A percentile compares a stretch with the other conserved stretches of the same genome.
phyloP scores from a whole-genome alignment of 2,888 invertebrate genomes.

The Folsomia candida region DNA sequence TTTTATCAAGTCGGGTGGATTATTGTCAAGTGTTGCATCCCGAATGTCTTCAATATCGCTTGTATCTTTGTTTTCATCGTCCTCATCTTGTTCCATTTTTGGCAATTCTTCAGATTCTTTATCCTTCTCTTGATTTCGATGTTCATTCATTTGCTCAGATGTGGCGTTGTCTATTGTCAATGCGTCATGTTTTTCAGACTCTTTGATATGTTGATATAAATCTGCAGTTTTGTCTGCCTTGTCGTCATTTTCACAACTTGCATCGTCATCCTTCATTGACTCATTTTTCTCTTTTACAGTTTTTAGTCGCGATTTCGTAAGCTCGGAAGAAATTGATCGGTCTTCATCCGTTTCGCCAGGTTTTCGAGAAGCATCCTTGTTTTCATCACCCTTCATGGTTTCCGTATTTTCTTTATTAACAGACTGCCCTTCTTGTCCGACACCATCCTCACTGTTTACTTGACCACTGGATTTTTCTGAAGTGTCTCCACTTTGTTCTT shows the following conservation, averaged over 20 bases:
- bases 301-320: slow-evolving; percentile 56
- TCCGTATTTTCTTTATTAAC: slow-evolving; percentile 35
- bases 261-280: slow-evolving; percentile 54
- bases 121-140: slow-evolving; percentile 61
- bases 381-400: slow-evolving; percentile 22
- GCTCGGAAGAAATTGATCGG: slow-evolving; percentile 35
- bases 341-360: slow-evolving; percentile 49
- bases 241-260: slow-evolving; percentile 52
- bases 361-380: slow-evolving; percentile 36
- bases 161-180: slow-evolving; percentile 62
- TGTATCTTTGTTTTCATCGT: slow-evolving; percentile 54
- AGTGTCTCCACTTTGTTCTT: slow-evolving; percentile 36
- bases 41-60: slow-evolving; percentile 53
- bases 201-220: slow-evolving; percentile 80
- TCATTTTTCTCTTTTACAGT: slow-evolving; percentile 59
- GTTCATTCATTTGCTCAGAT: slow-evolving; percentile 69
- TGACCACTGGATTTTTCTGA: slow-evolving; percentile 53
- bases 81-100: slow-evolving; percentile 53
- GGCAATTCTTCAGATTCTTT: slow-evolving; percentile 52
- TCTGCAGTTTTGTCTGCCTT: slow-evolving; percentile 56
- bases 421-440: slow-evolving; percentile 53
- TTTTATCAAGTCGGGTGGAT: slow-evolving; percentile 36
- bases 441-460: slow-evolving; percentile 53
- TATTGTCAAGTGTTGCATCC: slow-evolving; percentile 27
- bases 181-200: slow-evolving; percentile 69